Evolutionary conservation across 1,140 invertebrate genomes (phyloP), one percentile per base, ranked within the genome.

Genomic region (Agrypnia vestita): DNA sequence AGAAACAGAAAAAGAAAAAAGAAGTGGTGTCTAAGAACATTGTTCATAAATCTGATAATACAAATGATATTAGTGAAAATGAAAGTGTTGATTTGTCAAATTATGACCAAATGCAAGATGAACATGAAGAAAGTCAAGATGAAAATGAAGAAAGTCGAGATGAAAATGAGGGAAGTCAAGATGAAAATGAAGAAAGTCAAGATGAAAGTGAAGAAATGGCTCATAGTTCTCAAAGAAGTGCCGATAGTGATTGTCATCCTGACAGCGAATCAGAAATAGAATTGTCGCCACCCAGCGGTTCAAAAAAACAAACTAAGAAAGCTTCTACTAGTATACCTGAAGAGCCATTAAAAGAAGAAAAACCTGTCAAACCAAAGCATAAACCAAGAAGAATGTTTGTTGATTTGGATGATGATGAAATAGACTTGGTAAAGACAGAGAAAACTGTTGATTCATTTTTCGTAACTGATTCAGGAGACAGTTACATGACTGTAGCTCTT

Each of bases 391-490:
- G 85, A 44, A 64, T 74, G 25, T 83, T 85, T 72, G 85, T 86
- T 35, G 80, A 81, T 55, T 44, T 83, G 25, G 44, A 78, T 15
- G 74, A 82, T 61, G 84, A 84, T 53, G 84, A 78, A 35, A 59
- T 56, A 62, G 17, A 71, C 53, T 17, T 19, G 21, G 72, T 72
- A 46, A 15, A 71, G 17, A 59, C 59, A 55, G 67, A 82, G 47
- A 83, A 85, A 82, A 87, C 85, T 6, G 84, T 90, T 8, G 91
- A 92, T 88, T 90, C 91, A 53, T 92, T 92, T 80, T 92, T 92
- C 79, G 88, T 91, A 11, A 92, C 91, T 13, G 86, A 89, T 53
- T 88, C 88, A 15, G 91, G 91, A 0, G 88, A 91, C 67, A 90
- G 89, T 76, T 92, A 92, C 81, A 85, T 91, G 84, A 91, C 91